Evolutionary conservation across 2,113 vertebrate species (phyloP), one percentile per base, ranked within the genome.

Genomic region (Rhinopomastus cyanomelas): DNA sequence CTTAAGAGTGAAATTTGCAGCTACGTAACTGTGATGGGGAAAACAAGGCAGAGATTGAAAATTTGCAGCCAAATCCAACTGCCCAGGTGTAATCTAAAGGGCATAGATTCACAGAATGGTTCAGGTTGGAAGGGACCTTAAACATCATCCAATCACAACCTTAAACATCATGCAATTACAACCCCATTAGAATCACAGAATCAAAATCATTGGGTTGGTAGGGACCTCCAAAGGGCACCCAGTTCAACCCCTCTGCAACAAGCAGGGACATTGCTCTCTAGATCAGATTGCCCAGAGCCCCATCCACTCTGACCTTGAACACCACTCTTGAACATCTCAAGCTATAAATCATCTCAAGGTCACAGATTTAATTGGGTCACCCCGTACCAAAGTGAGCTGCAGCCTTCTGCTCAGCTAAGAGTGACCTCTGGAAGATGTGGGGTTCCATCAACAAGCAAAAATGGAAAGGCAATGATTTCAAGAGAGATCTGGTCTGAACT

Each of bases 401-500:
- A 51, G 52, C 11, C 30, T 61, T 49, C 42, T 32, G 42, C 19
- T 36, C 3, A 29, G 69, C 49, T 64, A 61, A 56, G 77, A 52
- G 51, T 30, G n/a, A 25, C 18, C 34, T 39, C 79, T 69, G 57
- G 49, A 60, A 62, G 3, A 25, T 0, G 3, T 6, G 11, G 46
- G 30, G 22, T 5, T 55, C 60, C 56, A 2, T 0, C 6, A 49
- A 9, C 42, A 27, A 39, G n/a, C 20, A 36, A 37, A 81, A 85
- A 32, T 0, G 13, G 49, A 11, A 84, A 73, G 25, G 2, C 25
- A 67, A 87, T 6, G 29, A n/a, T 60, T 76, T 64, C 56, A 39
- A 42, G n/a, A 17, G 37, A 30, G 88, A 27, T 15, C 25, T 17
- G 42, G 30, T 30, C 22, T 48, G 19, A 96, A 98, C 99, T 99